Evolutionary conservation across 2,797 vertebrate genomes (phyloP), one percentile per base, ranked within the genome.

Genomic region (Anabas testudineus): DNA sequence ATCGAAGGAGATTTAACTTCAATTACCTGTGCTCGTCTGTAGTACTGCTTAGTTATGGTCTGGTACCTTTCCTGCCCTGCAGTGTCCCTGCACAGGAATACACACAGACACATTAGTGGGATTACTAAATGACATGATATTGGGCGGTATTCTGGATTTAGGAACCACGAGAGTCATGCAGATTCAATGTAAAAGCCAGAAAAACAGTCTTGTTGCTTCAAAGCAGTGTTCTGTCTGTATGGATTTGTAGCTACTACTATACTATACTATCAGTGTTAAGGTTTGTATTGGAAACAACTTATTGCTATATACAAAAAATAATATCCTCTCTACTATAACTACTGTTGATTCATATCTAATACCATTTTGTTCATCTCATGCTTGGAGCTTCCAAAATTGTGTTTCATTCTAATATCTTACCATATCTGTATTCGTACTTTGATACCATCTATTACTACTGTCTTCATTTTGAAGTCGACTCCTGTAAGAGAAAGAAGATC

Each of bases 391-490:
- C 32, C 42, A 57, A 34, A 47, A 45, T 21, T 34, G 34, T 14
- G 18, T 30, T 48, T 42, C 21, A 0, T n/a, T 24, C 15, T 19
- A 18, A 22, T 67, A n/a, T 92, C 97, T 95, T 90, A 99, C 98
- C 97, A 99, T 86, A 99, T 99, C 94, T 99, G 97, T 94, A 99
- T 98, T 81, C 98, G 95, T 24, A 99, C 98, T 93, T 99, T 99
- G 91, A 99, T 95, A 80, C 98, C 98, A 61, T 99, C 97, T 67
- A 99, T 97, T 68, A 97, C 93, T 41, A 99, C 95, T 1, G 98
- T 99, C 92, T 99, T 99, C 98, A 99, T 99, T 94, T 99, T 99
- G 90, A 99, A 99, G 92, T 99, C 98, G 0, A 99, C 96, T 4
- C 98, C 98, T 99, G 88, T 1, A 69, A 82, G 58, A 80, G 56